phyloP scores from a whole-genome alignment of 2,888 invertebrate species.

The Pocota personata region DNA sequence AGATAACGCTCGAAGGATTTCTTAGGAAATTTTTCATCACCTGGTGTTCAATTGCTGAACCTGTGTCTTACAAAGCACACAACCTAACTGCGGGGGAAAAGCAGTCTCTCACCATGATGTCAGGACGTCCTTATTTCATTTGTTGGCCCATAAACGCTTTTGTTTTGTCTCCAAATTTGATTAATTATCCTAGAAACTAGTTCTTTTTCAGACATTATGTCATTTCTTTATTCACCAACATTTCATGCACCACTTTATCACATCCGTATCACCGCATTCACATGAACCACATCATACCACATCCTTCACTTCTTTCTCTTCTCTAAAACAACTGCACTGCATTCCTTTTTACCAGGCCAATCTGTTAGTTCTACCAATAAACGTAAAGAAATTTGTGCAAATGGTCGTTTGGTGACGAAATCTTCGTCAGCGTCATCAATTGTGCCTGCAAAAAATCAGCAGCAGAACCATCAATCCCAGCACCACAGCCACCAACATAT shows the following conservation, averaged over 20 bases:
- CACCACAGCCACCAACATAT: slow-evolving; percentile 57
- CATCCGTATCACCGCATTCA: background rate
- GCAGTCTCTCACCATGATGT: background rate
- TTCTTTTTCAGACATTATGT: background rate
- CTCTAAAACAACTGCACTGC: slow-evolving; percentile 51
- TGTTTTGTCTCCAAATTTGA: background rate
- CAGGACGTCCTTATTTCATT: background rate
- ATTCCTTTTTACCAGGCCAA: slow-evolving; percentile 68
- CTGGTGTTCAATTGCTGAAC: no score
- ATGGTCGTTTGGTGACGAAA: slow-evolving; percentile 61
- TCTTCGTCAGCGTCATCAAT: slow-evolving; percentile 66
- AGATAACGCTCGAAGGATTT: no score
- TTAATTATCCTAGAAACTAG: background rate
- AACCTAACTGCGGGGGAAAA: background rate
- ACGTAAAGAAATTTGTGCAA: slow-evolving; percentile 46
- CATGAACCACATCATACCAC: background rate
- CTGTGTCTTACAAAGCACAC: no score
- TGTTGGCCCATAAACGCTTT: background rate
- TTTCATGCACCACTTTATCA: slow-evolving; percentile 1
- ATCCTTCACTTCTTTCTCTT: slow-evolving; percentile 25
- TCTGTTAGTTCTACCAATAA: slow-evolving; percentile 54
- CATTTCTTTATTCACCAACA: background rate
- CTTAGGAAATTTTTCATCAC: no score
- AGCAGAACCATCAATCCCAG: slow-evolving; percentile 74
- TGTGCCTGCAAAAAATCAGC: slow-evolving; percentile 49